Evolutionary conservation across 2,888 invertebrate genomes (phyloP).

Genomic region (Acronicta psi): DNA sequence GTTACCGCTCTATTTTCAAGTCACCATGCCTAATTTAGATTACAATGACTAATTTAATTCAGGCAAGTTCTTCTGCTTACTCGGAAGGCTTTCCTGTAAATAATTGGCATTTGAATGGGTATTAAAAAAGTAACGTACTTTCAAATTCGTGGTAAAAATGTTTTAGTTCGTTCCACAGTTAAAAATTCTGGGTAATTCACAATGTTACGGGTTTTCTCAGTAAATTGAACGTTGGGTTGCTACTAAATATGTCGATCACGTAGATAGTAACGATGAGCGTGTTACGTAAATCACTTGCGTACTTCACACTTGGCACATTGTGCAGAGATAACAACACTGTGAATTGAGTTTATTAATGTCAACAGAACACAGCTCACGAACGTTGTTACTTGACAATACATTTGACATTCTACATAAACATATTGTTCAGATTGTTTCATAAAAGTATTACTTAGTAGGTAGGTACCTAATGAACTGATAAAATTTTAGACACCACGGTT

Average conservation of each 20-base stretch:
- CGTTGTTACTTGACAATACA: conserved; percentile 8
- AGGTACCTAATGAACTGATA: no score
- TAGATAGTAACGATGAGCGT: conserved; percentile 45
- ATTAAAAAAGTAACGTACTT: conserved; percentile 29
- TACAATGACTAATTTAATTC: not conserved
- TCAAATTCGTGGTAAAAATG: conserved; percentile 41
- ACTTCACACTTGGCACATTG: conserved; percentile 57
- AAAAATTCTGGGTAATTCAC: conserved; percentile 49
- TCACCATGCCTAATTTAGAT: not conserved
- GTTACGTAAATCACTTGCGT: conserved; percentile 58
- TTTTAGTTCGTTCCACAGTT: conserved; percentile 16
- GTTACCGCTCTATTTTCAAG: conserved; percentile 17
- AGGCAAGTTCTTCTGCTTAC: not conserved
- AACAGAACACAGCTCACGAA: conserved; percentile 19
- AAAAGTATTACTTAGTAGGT: no score
- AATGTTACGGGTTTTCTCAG: conserved; percentile 53
- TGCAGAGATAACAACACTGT: conserved; percentile 56
- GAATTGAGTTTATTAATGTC: conserved; percentile 59
- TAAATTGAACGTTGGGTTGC: conserved; percentile 40
- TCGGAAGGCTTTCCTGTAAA: conserved; percentile 5
- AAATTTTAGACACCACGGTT: no score
- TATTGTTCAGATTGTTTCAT: no score
- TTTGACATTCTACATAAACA: no score
- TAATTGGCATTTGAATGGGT: conserved; percentile 19
- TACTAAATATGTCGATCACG: conserved; percentile 59